Evolutionary conservation across 2,888 invertebrate genomes (phyloP).

Genomic region (Phortica magna): DNA sequence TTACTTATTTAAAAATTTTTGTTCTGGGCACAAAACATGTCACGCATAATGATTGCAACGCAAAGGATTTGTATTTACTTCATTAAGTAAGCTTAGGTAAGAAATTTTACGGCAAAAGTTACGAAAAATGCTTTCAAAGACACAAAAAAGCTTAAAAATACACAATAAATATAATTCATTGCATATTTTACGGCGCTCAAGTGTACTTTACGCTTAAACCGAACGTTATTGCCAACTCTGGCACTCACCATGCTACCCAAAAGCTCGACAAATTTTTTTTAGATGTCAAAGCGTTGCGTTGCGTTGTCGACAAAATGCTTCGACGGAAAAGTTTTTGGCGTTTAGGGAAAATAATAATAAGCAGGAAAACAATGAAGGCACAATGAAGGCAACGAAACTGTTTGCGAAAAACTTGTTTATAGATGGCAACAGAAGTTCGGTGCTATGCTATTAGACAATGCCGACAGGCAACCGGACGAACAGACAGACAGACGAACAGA

Average conservation of each 20-base stretch:
- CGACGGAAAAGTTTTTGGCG: background rate
- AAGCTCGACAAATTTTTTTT: background rate
- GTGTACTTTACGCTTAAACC: background rate
- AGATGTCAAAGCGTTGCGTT: background rate
- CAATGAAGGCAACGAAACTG: background rate
- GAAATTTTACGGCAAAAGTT: too few relatives aligned
- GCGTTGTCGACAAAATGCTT: background rate
- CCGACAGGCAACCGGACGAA: background rate
- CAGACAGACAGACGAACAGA: background rate
- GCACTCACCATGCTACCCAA: too few relatives aligned
- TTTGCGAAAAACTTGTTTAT: slow-evolving; percentile 16
- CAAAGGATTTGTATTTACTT: too few relatives aligned
- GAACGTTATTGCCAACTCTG: too few relatives aligned
- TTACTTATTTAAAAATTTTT: slow-evolving; percentile 16
- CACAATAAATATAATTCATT: background rate
- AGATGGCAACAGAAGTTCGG: background rate
- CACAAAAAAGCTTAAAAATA: background rate
- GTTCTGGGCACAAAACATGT: background rate
- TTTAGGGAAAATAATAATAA: slow-evolving; percentile 25
- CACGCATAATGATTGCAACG: background rate
- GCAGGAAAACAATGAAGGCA: slow-evolving; percentile 11
- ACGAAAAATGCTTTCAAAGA: too few relatives aligned
- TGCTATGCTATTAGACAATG: slow-evolving; percentile 15
- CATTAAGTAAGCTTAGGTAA: too few relatives aligned
- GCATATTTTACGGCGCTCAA: slow-evolving; percentile 15